phyloP scores from a whole-genome alignment of 1,140 invertebrate species.

The Drosophila lacertosa region DNA sequence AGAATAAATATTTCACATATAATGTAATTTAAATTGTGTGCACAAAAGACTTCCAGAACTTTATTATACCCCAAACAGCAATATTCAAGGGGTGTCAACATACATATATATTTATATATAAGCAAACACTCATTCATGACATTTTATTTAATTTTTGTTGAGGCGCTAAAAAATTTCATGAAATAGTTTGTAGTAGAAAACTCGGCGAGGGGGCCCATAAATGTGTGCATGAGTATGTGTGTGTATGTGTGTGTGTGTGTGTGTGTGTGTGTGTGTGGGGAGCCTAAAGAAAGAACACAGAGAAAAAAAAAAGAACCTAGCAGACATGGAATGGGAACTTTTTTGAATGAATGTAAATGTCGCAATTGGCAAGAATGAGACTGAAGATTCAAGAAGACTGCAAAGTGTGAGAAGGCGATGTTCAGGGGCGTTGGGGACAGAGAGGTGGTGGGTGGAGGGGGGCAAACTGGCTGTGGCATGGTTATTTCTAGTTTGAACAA shows the following conservation, averaged over 20 bases:
- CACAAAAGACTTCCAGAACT: background rate
- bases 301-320: conserved; percentile 7
- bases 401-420: background rate
- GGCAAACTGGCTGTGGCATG: conserved; percentile 39
- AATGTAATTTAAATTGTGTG: too few species aligned
- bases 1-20: too few species aligned
- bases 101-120: background rate
- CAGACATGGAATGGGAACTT: conserved; percentile 19
- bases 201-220: conserved; percentile 47
- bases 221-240: background rate
- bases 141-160: conserved; percentile 21
- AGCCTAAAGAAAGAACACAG: conserved; percentile 9
- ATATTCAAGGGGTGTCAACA: background rate
- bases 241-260: background rate
- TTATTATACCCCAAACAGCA: background rate
- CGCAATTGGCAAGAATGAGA: conserved; percentile 42
- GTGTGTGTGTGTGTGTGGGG: conserved; percentile 1
- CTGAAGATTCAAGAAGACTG: background rate
- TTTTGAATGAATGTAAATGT: conserved; percentile 64
- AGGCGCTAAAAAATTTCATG: conserved; percentile 42
- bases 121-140: conserved; percentile 40
- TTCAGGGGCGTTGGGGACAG: background rate
- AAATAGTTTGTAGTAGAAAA: conserved; percentile 68
- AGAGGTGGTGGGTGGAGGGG: background rate
- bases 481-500: conserved; percentile 65